Evolutionary conservation across 1,140 invertebrate species (phyloP).

Genomic region (Steinernema khuongi): DNA sequence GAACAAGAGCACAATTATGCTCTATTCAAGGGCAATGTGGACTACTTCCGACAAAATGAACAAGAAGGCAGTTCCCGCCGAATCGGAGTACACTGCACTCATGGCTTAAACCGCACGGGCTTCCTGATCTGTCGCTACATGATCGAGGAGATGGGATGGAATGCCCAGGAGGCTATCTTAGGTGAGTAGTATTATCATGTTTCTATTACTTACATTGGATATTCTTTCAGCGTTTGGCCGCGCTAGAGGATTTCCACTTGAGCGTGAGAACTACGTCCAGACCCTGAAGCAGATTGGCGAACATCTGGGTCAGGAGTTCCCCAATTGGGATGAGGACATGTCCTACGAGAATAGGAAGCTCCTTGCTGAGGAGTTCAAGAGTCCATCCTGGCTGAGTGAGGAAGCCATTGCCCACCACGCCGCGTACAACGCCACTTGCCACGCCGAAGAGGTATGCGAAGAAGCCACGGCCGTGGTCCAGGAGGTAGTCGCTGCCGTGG

Average conservation of each 20-base stretch:
- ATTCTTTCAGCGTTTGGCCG: neutral
- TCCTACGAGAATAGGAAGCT: no score
- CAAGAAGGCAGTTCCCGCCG: no score
- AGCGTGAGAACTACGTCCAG: neutral
- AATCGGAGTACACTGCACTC: slow-evolving; percentile 81
- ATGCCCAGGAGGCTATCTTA: neutral
- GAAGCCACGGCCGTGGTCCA: no score
- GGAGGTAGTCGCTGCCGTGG: no score
- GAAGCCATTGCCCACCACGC: no score
- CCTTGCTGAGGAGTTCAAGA: no score
- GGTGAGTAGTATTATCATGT: neutral
- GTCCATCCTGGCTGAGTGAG: no score
- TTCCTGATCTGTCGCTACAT: slow-evolving; percentile 71
- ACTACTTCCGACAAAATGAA: slow-evolving; percentile 67
- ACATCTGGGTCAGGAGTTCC: neutral
- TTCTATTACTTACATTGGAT: neutral
- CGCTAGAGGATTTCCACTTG: neutral
- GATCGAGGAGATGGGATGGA: slow-evolving; percentile 52
- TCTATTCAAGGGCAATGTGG: slow-evolving; percentile 41
- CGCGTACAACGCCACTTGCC: no score
- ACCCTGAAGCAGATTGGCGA: neutral
- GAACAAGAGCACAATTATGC: slow-evolving; percentile 30
- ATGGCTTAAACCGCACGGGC: slow-evolving; percentile 80
- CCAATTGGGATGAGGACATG: neutral
- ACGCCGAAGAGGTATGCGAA: no score